phyloP scores from a whole-genome alignment of 2,113 vertebrate genomes.

The Erpornis zantholeuca region DNA sequence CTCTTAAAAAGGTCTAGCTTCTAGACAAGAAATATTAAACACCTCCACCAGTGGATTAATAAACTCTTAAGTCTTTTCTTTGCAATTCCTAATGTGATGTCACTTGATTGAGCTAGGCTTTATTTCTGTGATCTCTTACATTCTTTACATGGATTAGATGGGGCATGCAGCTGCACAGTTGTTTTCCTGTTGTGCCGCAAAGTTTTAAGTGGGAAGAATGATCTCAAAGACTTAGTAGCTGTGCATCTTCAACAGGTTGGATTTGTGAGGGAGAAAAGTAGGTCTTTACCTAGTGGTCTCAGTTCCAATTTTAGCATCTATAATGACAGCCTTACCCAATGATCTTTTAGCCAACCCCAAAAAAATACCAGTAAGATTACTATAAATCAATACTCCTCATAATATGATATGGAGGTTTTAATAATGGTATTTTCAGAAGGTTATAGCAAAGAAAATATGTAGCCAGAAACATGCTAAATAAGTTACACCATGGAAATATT shows the following conservation, averaged over 20 bases:
- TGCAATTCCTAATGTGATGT: not conserved
- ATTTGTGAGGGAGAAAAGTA: not conserved
- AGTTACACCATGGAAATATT: not conserved
- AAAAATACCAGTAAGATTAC: not conserved
- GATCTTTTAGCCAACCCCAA: not conserved
- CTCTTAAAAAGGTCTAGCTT: not conserved
- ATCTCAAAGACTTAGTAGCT: not conserved
- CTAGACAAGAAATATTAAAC: conserved; percentile 27
- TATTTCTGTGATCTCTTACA: not conserved
- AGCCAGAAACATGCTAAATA: not conserved
- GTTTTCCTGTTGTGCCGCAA: not conserved
- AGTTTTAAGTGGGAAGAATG: not conserved
- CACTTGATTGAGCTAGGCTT: not conserved
- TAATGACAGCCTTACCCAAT: not conserved
- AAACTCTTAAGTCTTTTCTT: not conserved
- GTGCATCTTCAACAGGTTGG: not conserved
- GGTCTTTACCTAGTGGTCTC: not conserved
- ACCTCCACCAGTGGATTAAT: not conserved
- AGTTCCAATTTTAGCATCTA: not conserved
- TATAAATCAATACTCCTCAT: not conserved
- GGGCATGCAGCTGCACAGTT: not conserved
- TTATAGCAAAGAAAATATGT: not conserved
- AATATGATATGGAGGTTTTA: not conserved
- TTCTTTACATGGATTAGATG: not conserved
- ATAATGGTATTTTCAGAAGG: not conserved